phyloP scores from a whole-genome alignment of 1,140 invertebrate genomes.

The Lysiphlebus fabarum region DNA sequence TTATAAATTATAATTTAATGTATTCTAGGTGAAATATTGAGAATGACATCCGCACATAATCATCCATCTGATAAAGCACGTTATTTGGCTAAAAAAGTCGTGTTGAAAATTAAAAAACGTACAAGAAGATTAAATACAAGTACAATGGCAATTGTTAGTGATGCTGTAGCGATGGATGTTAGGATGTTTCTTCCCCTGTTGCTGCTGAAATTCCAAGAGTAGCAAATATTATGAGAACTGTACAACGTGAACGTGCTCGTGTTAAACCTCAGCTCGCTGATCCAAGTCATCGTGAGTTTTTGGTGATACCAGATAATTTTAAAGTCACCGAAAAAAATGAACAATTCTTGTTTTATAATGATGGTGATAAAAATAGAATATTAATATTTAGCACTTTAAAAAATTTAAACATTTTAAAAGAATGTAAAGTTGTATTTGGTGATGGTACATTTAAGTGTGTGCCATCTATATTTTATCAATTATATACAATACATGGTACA shows the following conservation, averaged over 20 bases:
- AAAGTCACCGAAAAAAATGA: neutral
- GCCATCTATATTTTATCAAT: constrained; percentile 18
- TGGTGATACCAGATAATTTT: constrained; percentile 5
- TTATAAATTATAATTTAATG: no score
- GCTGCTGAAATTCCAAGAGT: no score
- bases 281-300: neutral
- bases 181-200: no score
- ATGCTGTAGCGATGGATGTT: no score
- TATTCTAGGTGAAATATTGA: no score
- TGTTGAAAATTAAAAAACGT: no score
- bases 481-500: constrained; percentile 26
- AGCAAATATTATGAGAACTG: no score
- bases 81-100: no score
- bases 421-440: constrained; percentile 15
- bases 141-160: no score
- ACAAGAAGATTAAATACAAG: no score
- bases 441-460: constrained; percentile 21
- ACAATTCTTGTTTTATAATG: constrained; percentile 14
- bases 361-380: constrained; percentile 2
- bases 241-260: constrained; percentile 10
- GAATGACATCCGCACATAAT: no score
- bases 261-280: constrained; percentile 5
- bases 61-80: no score
- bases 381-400: constrained; percentile 9
- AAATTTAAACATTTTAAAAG: constrained; percentile 8